Conservation (phyloP, 1,140 invertebrate genomes). For the Fopius arisanus region DNA sequence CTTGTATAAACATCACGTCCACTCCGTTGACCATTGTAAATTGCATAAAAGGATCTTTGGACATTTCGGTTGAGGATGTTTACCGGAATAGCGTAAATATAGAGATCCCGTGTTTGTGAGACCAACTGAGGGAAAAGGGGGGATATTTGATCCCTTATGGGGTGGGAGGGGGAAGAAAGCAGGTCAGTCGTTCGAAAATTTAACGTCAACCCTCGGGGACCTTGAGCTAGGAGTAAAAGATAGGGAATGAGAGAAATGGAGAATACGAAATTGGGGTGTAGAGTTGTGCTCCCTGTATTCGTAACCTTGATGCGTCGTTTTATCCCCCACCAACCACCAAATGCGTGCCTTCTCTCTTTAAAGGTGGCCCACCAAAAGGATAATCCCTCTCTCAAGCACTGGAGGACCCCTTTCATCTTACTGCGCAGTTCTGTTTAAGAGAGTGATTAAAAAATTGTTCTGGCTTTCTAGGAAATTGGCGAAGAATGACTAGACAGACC, state of each 20-base stretch:
- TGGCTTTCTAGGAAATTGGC: slow-evolving; percentile 58
- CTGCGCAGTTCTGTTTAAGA: slow-evolving; percentile 28
- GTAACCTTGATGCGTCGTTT: slow-evolving; percentile 14
- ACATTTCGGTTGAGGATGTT: slow-evolving; percentile 16
- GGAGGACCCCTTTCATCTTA: slow-evolving; percentile 5
- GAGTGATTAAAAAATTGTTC: slow-evolving; percentile 59
- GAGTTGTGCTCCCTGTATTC: not conserved
- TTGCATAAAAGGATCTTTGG: slow-evolving; percentile 18
- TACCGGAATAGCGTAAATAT: slow-evolving; percentile 30
- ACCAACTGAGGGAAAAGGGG: not conserved
- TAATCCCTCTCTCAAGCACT: slow-evolving; percentile 47
- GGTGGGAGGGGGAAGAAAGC: slow-evolving; percentile 39
- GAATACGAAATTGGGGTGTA: slow-evolving; percentile 36
- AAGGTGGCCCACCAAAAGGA: slow-evolving; percentile 40
- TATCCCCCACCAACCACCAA: not conserved
- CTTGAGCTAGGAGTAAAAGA: slow-evolving; percentile 4
- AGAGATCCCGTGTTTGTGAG: slow-evolving; percentile 24
- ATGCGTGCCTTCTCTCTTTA: not conserved
- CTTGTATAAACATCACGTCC: slow-evolving; percentile 33
- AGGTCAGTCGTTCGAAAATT: slow-evolving; percentile 51
- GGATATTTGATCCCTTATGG: not conserved
- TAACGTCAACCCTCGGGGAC: slow-evolving; percentile 30
- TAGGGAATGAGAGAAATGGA: not conserved
- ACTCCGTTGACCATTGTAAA: slow-evolving; percentile 28
- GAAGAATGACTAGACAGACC: slow-evolving; percentile 52